Evolutionary conservation across 2,113 vertebrate genomes (phyloP).

Genomic region (Antechinus stuartii): DNA sequence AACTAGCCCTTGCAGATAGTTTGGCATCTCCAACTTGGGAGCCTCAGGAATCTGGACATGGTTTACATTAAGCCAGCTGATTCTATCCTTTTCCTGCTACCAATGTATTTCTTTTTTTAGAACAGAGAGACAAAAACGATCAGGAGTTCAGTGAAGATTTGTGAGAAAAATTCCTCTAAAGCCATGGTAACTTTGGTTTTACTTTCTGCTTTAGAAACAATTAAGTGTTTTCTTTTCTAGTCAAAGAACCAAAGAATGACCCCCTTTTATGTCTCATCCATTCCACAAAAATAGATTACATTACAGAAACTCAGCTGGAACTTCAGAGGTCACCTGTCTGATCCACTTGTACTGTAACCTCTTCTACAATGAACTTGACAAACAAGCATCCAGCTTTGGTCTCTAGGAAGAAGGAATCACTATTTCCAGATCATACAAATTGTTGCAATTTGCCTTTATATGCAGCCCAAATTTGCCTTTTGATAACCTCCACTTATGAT

Average conservation of each 20-base stretch:
- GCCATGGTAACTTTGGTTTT: conserved; percentile 35
- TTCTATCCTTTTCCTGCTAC: neutral
- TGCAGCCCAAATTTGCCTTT: neutral
- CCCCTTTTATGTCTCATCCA: conserved; percentile 17
- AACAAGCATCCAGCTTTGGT: neutral
- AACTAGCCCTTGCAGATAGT: neutral
- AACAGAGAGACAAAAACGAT: conserved; percentile 10
- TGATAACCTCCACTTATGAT: neutral
- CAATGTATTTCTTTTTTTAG: conserved; percentile 29
- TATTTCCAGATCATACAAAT: neutral
- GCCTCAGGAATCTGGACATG: conserved; percentile 10
- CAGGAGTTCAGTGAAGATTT: neutral
- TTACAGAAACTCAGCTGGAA: neutral
- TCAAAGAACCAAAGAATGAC: conserved; percentile 52
- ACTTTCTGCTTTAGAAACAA: conserved; percentile 35
- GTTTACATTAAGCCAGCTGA: conserved; percentile 6
- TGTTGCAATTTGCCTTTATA: neutral
- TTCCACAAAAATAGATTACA: neutral
- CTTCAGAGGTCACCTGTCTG: neutral
- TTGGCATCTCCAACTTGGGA: conserved; percentile 22
- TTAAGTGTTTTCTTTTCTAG: conserved; percentile 37
- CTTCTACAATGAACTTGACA: neutral
- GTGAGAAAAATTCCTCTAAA: conserved; percentile 34
- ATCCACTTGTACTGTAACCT: neutral
- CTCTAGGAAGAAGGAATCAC: neutral